Evolutionary conservation across 2,113 vertebrate genomes (phyloP), one percentile per base, ranked within the genome.

Genomic region (Euleptes europaea): DNA sequence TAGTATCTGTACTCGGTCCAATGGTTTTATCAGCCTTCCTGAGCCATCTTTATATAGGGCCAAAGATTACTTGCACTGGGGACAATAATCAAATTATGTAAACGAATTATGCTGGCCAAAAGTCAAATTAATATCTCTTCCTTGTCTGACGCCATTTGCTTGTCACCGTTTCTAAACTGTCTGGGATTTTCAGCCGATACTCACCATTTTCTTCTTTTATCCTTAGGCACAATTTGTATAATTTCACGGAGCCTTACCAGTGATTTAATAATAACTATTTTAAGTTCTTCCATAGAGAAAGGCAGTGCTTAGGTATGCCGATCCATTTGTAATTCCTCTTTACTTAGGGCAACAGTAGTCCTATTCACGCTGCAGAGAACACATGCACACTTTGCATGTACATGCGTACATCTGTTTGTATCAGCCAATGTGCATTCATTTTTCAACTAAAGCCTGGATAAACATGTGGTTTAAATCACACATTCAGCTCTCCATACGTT

Each of bases 51-150:
- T 49, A 26, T 35, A 5, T 49, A 51, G 63, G 44, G 33, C 26
- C 60, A 67, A 9, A 84, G 33, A 60, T 66, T 84, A 77, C 75
- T 76, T 63, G 51, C 73, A 51, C 35, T 67, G 82, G 44, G 3
- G 38, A 47, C 11, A 49, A 19, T 83, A 84, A 84, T 67, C 23
- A 84, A 51, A 73, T 85, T 73, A 80, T 65, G 54, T 85, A 73
- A 85, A 85, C n/a, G 11, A 65, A 85, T 85, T 85, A 73, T 67
- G 44, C 14, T 63, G 23, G 9, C 69, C 57, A 31, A 42, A 80
- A 73, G 33, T 69, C 63, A 85, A 73, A 73, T 31, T 26, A 26
- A 17, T 73, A 65, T 65, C 69, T 72, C 54, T 80, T n/a, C 54
- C 21, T 85, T 85, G n/a, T 47, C 77, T 85, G 77, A 42, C 42